Percentiles rank a stretch among this genome's conserved stretches.
phyloP scores from a whole-genome alignment of 2,888 invertebrate genomes.

The Drosophila nigritarsus region DNA sequence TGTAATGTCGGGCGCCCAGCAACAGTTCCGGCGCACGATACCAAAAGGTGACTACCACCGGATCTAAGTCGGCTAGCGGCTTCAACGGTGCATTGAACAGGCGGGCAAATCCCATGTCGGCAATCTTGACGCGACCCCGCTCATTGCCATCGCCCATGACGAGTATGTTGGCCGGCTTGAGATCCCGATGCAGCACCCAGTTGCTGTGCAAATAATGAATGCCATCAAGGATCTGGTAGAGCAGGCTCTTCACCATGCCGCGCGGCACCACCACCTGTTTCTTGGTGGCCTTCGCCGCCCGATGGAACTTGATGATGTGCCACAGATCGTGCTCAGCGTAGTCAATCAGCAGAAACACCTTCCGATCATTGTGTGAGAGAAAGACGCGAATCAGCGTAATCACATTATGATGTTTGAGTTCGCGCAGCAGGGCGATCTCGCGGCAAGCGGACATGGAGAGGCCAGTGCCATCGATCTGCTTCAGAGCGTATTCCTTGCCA shows the following conservation, averaged over 20 bases:
- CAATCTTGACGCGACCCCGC: constrained; percentile 98
- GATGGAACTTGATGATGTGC: constrained; percentile 99
- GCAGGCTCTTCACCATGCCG: constrained; percentile 98
- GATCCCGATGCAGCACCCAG: constrained; percentile 99
- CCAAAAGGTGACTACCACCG: constrained; percentile 99
- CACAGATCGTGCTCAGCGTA: constrained; percentile 99
- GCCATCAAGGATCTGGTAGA: constrained; percentile 99
- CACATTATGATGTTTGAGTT: constrained; percentile 98
- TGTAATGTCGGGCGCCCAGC: constrained; percentile 97
- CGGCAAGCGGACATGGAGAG: constrained; percentile 99
- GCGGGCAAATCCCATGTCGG: constrained; percentile 99
- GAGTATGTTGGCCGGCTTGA: constrained; percentile 99
- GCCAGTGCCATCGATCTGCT: constrained; percentile 99
- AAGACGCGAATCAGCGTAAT: constrained; percentile 98
- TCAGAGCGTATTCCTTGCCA: constrained; percentile 96
- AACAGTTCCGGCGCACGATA: constrained; percentile 98
- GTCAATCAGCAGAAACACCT: constrained; percentile 98
- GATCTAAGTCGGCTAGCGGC: constrained; percentile 98
- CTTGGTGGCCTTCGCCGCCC: constrained; percentile 98
- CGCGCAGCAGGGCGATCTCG: constrained; percentile 98
- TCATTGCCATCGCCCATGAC: constrained; percentile 99
- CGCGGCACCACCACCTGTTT: constrained; percentile 98
- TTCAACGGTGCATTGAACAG: constrained; percentile 99
- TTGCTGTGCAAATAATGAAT: constrained; percentile 99
- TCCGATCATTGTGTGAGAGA: constrained; percentile 97